A percentile compares a stretch with the other conserved stretches of the same genome.
phyloP scores from a whole-genome alignment of 2,113 vertebrate species.

The Lepisosteus osseus region DNA sequence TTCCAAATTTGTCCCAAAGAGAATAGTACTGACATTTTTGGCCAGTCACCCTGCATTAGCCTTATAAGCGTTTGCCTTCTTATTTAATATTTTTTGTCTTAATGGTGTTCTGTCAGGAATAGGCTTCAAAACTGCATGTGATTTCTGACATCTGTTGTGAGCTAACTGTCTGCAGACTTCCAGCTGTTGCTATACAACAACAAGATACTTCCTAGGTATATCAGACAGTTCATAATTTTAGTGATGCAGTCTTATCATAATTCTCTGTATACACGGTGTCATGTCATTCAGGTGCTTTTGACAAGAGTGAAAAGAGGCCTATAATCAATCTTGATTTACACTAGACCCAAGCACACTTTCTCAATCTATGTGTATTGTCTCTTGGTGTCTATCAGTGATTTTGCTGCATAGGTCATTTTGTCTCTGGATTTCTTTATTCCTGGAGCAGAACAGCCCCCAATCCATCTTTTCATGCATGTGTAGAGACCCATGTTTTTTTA shows the following conservation, averaged over 20 bases:
- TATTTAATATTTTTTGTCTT: background rate
- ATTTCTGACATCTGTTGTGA: background rate
- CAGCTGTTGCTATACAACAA: background rate
- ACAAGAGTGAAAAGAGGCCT: background rate
- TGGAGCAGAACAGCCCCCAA: too few species aligned
- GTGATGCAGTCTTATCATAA: background rate
- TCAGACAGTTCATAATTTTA: background rate
- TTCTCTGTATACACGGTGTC: background rate
- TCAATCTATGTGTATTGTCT: background rate
- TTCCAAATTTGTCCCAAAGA: background rate
- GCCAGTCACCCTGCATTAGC: background rate
- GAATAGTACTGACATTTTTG: slow-evolving; percentile 1
- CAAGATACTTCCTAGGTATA: slow-evolving; percentile 1
- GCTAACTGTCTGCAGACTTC: background rate
- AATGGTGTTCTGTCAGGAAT: too few species aligned
- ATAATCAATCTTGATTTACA: background rate
- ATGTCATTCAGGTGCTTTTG: slow-evolving; percentile 8
- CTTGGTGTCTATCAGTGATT: background rate
- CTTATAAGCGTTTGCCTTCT: background rate
- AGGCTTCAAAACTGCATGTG: too few species aligned
- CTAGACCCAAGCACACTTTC: background rate
- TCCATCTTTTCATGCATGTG: too few species aligned
- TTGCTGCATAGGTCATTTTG: background rate
- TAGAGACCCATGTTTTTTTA: background rate
- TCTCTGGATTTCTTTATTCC: too few species aligned